A percentile compares a stretch with the other conserved stretches of the same genome.
Evolutionary conservation across 2,113 vertebrate genomes (phyloP).

Genomic region (Brienomyrus brachyistius): DNA sequence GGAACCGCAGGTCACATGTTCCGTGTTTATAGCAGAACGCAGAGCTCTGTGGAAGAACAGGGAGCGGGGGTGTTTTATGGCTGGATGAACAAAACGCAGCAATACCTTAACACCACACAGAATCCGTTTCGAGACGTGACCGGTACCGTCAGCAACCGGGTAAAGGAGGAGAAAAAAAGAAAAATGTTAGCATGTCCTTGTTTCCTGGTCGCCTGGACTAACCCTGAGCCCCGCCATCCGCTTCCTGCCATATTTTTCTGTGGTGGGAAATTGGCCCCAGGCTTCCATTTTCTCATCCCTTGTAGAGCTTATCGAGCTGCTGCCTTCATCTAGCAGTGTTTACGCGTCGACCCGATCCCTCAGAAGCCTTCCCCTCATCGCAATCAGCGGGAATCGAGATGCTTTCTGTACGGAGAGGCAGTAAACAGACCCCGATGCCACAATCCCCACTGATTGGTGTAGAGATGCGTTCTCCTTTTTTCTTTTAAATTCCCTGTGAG

Average conservation of each 20-base stretch:
- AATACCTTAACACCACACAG: not conserved
- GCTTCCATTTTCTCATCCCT: conserved; percentile 1
- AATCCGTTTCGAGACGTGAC: not conserved
- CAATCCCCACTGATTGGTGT: conserved; percentile 31
- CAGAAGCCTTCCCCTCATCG: conserved; percentile 23
- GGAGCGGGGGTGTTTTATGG: not conserved
- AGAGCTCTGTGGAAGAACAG: not conserved
- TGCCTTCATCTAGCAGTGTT: conserved; percentile 25
- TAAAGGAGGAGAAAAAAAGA: not conserved
- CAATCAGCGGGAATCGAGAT: conserved; percentile 33
- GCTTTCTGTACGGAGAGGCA: conserved; percentile 25
- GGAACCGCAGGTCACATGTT: not conserved
- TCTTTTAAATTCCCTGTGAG: conserved; percentile 31
- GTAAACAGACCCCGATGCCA: conserved; percentile 26
- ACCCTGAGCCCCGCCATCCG: not conserved
- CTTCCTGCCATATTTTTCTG: not conserved
- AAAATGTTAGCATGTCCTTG: not conserved
- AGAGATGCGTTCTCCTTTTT: conserved; percentile 26
- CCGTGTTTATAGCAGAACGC: not conserved
- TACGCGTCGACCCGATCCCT: conserved; percentile 13
- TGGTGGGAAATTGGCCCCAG: not conserved
- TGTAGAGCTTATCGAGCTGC: conserved; percentile 6
- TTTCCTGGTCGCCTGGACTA: not conserved
- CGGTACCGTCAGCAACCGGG: not conserved
- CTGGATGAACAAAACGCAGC: not conserved